Evolutionary conservation across 1,140 invertebrate species (phyloP), one percentile per base, ranked within the genome.

Genomic region (Ruditapes philippinarum): DNA sequence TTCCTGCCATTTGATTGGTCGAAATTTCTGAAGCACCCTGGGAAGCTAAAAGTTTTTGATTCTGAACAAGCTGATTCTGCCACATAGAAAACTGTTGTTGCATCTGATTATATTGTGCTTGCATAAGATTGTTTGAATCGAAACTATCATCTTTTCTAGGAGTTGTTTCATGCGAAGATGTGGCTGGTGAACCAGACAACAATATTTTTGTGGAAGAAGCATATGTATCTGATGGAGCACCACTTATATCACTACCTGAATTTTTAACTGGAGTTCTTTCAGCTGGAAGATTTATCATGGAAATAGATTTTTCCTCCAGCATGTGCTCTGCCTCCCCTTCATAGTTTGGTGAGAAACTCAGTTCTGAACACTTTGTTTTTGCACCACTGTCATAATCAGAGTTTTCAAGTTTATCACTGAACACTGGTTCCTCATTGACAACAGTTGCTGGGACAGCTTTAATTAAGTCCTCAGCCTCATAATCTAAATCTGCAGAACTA

Each of bases 1-100:
- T 40, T 36, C 65, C 89, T 31, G 70, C 1, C 45, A 36, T 85
- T 28, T 82, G 57, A 82, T 68, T 82, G 25, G 82, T 51, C 12
- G 73, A 33, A 45, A 42, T 33, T 7, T 87, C 84, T 51, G 73
- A 22, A 14, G 79, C 38, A 25, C 51, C 45, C 31, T 90, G 87
- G 9, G 79, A 74, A 14, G 92, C 84, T 49, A 95, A 88, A 12
- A 94, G 62, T 45, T 76, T 89, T 84, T 94, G 91, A 82, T 95
- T 95, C 49, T 92, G 84, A 73, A 86, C 49, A 28, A 95, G 84
- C 87, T 95, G 94, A 40, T 91, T 68, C 57, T 95, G 92, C 94
- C 94, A 95, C 60, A 90, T 65, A 17, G 80, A 28, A 33, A 94
- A 90, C 70, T 95, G 93, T 33, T 92, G 57, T 74, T 95, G 90